These are phyloP conservation scores for Coelinius sp. DNA, from an alignment of 2,888 invertebrate genomes.

Conservation along the genomic window DNA sequence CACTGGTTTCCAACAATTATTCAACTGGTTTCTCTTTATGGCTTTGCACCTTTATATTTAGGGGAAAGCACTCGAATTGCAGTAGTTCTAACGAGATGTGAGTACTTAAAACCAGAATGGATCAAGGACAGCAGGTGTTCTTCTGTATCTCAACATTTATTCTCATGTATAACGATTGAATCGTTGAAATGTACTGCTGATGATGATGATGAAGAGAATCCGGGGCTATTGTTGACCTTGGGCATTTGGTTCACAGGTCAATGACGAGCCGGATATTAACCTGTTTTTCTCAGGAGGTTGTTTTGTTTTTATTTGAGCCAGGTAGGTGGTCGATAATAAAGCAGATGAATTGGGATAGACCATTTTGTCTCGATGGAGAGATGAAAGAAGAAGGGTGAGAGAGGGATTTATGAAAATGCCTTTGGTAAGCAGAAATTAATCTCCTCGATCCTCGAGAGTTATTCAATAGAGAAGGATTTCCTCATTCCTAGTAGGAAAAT, in stretches of 20 bases:
- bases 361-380: background rate
- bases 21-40: background rate
- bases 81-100: too few relatives aligned
- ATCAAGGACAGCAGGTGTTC: slow-evolving; percentile 39
- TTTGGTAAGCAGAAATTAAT: background rate
- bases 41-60: background rate
- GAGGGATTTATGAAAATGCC: background rate
- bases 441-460: background rate
- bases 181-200: background rate
- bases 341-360: background rate
- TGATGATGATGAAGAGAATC: background rate
- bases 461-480: background rate
- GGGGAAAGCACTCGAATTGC: too few relatives aligned
- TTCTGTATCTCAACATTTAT: background rate
- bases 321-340: background rate
- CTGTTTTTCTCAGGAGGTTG: background rate
- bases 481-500: background rate
- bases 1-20: background rate
- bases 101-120: slow-evolving; percentile 9
- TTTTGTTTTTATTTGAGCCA: background rate
- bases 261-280: slow-evolving; percentile 18
- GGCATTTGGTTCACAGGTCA: slow-evolving; percentile 1
- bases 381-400: background rate
- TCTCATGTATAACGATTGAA: background rate
- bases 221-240: background rate